Conservation (phyloP, 2,113 vertebrate genomes). For the Myodes glareolus region DNA sequence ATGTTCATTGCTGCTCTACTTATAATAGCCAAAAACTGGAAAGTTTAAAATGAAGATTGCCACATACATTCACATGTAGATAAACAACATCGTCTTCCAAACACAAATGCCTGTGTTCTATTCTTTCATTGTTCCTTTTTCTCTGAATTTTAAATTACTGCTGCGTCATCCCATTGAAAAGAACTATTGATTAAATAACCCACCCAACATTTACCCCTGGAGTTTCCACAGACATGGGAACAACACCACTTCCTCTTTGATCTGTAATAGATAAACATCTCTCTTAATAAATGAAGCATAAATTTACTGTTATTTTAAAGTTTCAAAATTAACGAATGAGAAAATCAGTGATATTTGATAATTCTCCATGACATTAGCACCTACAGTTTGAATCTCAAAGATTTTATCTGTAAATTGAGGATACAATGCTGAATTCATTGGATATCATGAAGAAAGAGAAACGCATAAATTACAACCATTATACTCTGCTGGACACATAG, state of each 20-base stretch:
- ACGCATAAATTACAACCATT: background rate
- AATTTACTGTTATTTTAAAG: constrained; percentile 32
- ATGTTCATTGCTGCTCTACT: background rate
- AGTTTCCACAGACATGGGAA: background rate
- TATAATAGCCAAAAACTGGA: background rate
- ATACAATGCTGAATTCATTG: background rate
- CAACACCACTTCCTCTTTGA: background rate
- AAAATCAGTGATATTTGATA: constrained; percentile 11
- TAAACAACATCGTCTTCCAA: background rate
- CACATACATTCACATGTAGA: background rate
- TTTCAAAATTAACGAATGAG: background rate
- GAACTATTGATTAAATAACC: background rate
- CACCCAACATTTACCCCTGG: background rate
- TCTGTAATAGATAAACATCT: constrained; percentile 18
- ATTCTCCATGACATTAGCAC: background rate
- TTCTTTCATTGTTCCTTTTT: background rate
- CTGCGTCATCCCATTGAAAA: background rate
- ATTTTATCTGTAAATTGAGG: background rate
- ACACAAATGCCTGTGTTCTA: background rate
- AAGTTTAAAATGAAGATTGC: background rate
- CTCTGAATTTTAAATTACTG: background rate
- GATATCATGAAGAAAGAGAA: background rate
- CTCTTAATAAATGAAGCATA: background rate
- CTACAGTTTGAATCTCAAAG: background rate
- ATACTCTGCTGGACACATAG: background rate